Evolutionary conservation across 2,797 vertebrate species (phyloP), one percentile per base, ranked within the genome.

Genomic region (Liparis tanakae): DNA sequence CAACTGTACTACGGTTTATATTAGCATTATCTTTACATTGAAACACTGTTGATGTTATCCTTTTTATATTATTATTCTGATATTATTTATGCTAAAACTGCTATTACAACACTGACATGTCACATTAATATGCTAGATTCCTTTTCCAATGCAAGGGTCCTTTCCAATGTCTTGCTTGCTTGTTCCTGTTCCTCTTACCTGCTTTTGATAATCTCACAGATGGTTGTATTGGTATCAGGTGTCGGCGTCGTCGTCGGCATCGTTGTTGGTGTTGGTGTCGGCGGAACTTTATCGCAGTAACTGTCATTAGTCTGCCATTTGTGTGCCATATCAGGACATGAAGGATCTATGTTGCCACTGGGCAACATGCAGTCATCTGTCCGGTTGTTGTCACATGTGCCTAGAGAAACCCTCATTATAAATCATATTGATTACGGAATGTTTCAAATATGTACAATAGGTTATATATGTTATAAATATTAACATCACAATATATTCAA

Each of bases 291-390:
- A 1, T 41, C 61, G 72, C 92, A 91, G 25, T 48, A 0, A 20
- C 44, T 74, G 56, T 90, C 72, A 36, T 92, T 95, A 74, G 93
- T 90, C 66, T 93, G 73, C 97, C 97, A 98, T 0, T 94, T 54
- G 12, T 95, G 91, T 13, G 95, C 96, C 76, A 96, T 96, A 4
- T 80, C 12, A 75, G 94, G 88, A 72, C 97, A 98, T 78, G 88
- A 89, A 2, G 74, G 73, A 72, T 86, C 67, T 59, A 94, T 62
- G 7, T 85, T 78, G 15, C 95, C 95, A 2, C 81, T 86, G 0
- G 95, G 95, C 76, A 96, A 74, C 83, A 79, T 84, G 44, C 97
- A 98, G 85, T 98, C 97, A 50, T 98, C 94, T 1, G n/a, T 74
- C 0, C 78, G 91, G 79, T 87, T 91, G 81, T 97, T 97, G 84